These are phyloP conservation scores for Mythimna pallens DNA, from an alignment of 2,888 invertebrate genomes.

Conservation along the genomic window DNA sequence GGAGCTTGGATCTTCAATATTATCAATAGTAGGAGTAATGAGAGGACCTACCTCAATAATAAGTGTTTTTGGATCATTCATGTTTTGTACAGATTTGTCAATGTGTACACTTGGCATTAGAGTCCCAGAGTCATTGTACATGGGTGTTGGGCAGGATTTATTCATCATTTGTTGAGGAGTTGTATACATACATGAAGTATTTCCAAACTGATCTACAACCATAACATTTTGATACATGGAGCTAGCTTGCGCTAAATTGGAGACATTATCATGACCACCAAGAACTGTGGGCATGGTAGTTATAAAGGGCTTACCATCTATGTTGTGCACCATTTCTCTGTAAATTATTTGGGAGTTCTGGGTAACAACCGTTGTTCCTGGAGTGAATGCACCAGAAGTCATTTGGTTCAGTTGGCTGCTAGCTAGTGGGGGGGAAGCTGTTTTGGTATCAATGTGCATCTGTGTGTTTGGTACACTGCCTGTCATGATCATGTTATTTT, in stretches of 20 bases:
- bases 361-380: slow-evolving; percentile 85
- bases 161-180: slow-evolving; percentile 80
- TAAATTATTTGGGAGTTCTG: slow-evolving; percentile 88
- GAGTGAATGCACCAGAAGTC: slow-evolving; percentile 78
- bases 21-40: slow-evolving; percentile 63
- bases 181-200: slow-evolving; percentile 85
- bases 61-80: slow-evolving; percentile 81
- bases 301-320: slow-evolving; percentile 85
- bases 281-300: slow-evolving; percentile 82
- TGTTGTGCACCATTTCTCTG: slow-evolving; percentile 87
- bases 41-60: slow-evolving; percentile 87
- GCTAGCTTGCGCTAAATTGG: slow-evolving; percentile 82
- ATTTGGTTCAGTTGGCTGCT: slow-evolving; percentile 81
- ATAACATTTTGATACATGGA: slow-evolving; percentile 88
- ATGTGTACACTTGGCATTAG: slow-evolving; percentile 66
- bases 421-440: slow-evolving; percentile 72
- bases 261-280: slow-evolving; percentile 79
- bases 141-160: slow-evolving; percentile 75
- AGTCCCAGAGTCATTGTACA: slow-evolving; percentile 73
- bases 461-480: slow-evolving; percentile 77
- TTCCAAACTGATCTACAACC: slow-evolving; percentile 87
- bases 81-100: slow-evolving; percentile 72
- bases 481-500: slow-evolving; percentile 85
- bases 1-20: slow-evolving; percentile 37
- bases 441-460: slow-evolving; percentile 77